Evolutionary conservation across 2,888 invertebrate genomes (phyloP).

Genomic region (Hemaris fuciformis): DNA sequence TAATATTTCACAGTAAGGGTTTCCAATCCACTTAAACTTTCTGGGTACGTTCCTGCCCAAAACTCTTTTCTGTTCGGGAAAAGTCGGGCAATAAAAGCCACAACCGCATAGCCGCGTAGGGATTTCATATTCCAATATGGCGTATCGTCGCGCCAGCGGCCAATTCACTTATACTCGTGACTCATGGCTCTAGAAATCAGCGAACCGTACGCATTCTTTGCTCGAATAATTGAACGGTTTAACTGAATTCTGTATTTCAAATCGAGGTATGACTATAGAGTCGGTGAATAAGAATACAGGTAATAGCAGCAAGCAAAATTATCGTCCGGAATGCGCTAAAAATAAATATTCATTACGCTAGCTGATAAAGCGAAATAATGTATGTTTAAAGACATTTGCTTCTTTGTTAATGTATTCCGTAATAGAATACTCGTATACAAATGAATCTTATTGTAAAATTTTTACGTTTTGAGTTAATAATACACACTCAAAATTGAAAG

Average conservation of each 20-base stretch:
- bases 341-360: neutral
- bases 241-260: constrained; percentile 18
- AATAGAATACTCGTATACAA: too few relatives aligned
- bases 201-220: neutral
- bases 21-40: constrained; percentile 8
- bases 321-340: neutral
- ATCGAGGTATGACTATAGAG: neutral
- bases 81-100: constrained; percentile 70
- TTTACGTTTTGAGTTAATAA: too few relatives aligned
- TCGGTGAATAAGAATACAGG: neutral
- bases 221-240: constrained; percentile 10
- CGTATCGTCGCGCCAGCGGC: constrained; percentile 56
- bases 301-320: neutral
- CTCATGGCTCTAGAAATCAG: constrained; percentile 36
- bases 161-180: constrained; percentile 66
- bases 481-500: too few relatives aligned
- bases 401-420: neutral
- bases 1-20: constrained; percentile 6
- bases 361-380: neutral
- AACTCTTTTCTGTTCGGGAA: constrained; percentile 49
- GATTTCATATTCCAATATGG: constrained; percentile 73
- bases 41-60: constrained; percentile 17
- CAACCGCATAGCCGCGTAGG: constrained; percentile 49
- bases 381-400: neutral
- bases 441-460: too few relatives aligned